phyloP scores from a whole-genome alignment of 2,113 vertebrate species.

The Caretta caretta region DNA sequence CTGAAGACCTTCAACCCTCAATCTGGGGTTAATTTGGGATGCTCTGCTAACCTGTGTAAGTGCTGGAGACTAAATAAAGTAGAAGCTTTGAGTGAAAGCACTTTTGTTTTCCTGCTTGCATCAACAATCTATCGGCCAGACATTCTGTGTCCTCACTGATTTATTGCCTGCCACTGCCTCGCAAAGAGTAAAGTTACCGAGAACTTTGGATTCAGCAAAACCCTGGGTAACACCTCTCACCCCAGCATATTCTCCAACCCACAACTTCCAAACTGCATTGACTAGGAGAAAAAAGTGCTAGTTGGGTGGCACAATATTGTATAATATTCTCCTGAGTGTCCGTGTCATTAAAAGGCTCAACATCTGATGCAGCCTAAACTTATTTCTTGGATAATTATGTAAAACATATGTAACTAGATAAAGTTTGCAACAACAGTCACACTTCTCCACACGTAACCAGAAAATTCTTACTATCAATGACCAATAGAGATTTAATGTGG shows the following conservation, averaged over 20 bases:
- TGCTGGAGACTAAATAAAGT: too few species aligned
- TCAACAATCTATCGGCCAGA: too few species aligned
- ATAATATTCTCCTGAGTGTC: background rate
- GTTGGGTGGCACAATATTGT: rapidly evolving
- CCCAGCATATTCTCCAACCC: background rate
- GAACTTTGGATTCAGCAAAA: too few species aligned
- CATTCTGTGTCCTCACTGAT: too few species aligned
- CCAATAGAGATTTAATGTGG: background rate
- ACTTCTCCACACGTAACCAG: background rate
- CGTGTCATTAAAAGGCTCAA: background rate
- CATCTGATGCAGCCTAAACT: background rate
- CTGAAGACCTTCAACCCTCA: too few species aligned
- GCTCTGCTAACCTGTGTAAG: too few species aligned
- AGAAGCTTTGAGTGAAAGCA: too few species aligned
- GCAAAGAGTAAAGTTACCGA: too few species aligned
- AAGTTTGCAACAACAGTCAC: background rate
- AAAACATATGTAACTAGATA: background rate
- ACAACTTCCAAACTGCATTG: background rate
- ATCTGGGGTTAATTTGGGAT: too few species aligned
- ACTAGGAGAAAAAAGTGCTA: background rate
- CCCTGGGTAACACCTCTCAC: background rate
- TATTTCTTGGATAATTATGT: background rate
- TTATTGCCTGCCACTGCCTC: too few species aligned
- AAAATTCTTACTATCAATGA: rapidly evolving
- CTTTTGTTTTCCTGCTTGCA: too few species aligned